Evolutionary conservation across 1,140 invertebrate species (phyloP).

Genomic region (Apis mellifera): DNA sequence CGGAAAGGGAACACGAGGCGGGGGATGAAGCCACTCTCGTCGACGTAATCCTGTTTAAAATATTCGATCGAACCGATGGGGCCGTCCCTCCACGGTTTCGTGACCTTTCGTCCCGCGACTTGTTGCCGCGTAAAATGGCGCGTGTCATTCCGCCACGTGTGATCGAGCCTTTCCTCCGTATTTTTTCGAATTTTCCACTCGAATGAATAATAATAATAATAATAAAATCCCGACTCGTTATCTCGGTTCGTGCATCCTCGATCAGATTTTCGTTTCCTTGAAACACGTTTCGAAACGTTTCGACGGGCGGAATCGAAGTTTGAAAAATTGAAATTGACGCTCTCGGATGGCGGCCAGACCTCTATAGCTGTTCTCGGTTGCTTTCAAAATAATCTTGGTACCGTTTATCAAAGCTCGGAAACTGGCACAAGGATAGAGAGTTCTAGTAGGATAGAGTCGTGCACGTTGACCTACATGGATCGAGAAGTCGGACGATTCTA

Average conservation of each 20-base stretch:
- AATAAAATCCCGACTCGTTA: too few species aligned
- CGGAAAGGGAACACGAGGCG: too few species aligned
- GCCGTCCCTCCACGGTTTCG: not conserved
- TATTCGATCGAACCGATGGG: not conserved
- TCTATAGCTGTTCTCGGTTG: too few species aligned
- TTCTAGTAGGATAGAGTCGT: slow-evolving; percentile 12
- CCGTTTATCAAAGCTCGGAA: slow-evolving; percentile 41
- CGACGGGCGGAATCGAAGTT: too few species aligned
- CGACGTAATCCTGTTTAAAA: slow-evolving; percentile 16
- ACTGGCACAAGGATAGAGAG: slow-evolving; percentile 36
- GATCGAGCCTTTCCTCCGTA: too few species aligned
- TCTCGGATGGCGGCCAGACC: too few species aligned
- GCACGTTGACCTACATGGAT: slow-evolving; percentile 36
- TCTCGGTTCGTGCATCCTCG: too few species aligned
- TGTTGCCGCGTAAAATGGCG: not conserved
- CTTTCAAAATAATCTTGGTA: slow-evolving; percentile 34
- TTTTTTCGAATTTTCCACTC: too few species aligned
- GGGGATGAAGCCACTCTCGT: not conserved
- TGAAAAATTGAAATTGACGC: too few species aligned
- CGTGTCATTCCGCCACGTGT: not conserved
- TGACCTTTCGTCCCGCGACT: not conserved
- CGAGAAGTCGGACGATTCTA: not conserved
- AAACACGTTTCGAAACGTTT: too few species aligned
- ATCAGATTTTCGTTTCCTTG: too few species aligned
- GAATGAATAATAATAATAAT: too few species aligned